A percentile compares a stretch with the other conserved stretches of the same genome.
Conservation (phyloP, 2,797 vertebrate species). For the Myotis findleyi region DNA sequence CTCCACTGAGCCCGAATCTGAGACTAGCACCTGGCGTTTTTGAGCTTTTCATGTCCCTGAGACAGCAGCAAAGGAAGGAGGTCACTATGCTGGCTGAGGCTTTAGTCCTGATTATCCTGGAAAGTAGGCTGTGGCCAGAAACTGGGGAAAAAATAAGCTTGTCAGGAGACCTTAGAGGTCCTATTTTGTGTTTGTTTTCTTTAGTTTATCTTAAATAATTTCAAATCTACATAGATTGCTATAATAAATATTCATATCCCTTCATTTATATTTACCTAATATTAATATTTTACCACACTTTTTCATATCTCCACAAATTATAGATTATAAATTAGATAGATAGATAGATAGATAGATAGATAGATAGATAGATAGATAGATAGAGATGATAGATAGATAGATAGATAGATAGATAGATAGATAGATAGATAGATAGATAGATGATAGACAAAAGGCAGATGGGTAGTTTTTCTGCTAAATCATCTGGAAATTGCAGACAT, state of each 20-base stretch:
- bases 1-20: neutral
- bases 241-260: neutral
- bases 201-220: neutral
- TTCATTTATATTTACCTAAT: neutral
- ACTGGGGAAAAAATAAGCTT: neutral
- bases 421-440: neutral
- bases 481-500: neutral
- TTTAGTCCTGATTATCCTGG: neutral
- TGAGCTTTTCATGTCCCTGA: neutral
- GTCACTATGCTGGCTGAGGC: neutral
- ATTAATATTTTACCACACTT: neutral
- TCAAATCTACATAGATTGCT: neutral
- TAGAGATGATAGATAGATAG: neutral
- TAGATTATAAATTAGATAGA: neutral
- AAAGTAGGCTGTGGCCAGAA: neutral
- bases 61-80: neutral
- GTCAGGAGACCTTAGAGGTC: neutral
- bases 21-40: neutral
- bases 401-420: neutral
- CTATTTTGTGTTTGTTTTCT: neutral
- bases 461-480: neutral
- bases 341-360: neutral
- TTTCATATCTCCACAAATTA: neutral
- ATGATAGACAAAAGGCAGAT: neutral
- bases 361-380: neutral